phyloP scores from a whole-genome alignment of 2,888 invertebrate species.

The Julus scandinavius region DNA sequence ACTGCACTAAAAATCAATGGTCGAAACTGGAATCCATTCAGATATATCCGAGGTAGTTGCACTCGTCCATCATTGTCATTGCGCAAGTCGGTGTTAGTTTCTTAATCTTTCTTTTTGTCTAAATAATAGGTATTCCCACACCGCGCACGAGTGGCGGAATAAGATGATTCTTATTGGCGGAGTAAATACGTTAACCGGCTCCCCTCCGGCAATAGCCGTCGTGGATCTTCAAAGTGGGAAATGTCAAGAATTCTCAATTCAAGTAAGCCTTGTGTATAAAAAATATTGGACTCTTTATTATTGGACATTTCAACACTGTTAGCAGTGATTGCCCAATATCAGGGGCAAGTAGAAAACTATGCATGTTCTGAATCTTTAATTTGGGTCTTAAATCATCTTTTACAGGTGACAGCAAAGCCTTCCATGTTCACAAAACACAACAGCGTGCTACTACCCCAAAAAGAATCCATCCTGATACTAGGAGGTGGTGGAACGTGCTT shows the following conservation, averaged over 20 bases:
- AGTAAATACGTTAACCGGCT: constrained; percentile 63
- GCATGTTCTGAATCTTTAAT: neutral
- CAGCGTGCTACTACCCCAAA: constrained; percentile 60
- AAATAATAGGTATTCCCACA: constrained; percentile 66
- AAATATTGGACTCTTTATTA: neutral
- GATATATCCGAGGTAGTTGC: constrained; percentile 58
- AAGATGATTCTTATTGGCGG: constrained; percentile 66
- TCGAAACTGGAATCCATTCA: constrained; percentile 58
- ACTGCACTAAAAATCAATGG: constrained; percentile 61
- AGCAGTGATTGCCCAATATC: neutral
- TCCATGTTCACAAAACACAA: constrained; percentile 65
- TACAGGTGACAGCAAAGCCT: constrained; percentile 59
- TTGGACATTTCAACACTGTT: neutral
- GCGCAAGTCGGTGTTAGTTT: neutral
- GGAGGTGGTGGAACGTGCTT: constrained; percentile 70
- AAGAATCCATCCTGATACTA: constrained; percentile 62
- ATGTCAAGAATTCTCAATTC: constrained; percentile 63
- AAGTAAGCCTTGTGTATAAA: constrained; percentile 60
- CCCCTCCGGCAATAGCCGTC: constrained; percentile 65
- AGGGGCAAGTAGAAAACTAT: neutral
- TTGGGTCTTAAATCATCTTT: neutral
- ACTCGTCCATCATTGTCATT: neutral
- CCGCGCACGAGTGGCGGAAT: constrained; percentile 63
- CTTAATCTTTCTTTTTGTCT: neutral
- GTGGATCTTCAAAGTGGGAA: constrained; percentile 62